Evolutionary conservation across 2,888 invertebrate species (phyloP).

Genomic region (Anagyrus pseudococci): DNA sequence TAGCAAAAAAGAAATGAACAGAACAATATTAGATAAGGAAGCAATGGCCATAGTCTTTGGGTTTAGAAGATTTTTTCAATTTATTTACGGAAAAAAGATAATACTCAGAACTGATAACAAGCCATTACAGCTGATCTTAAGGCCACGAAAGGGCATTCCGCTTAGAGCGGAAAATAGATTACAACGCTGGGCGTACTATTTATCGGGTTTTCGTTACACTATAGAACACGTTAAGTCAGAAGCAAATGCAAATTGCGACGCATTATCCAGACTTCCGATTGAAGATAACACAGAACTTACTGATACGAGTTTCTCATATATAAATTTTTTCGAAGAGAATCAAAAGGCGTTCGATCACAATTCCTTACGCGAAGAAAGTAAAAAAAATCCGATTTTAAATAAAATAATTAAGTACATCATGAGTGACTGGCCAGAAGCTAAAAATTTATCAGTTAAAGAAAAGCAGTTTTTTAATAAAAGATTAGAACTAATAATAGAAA

Average conservation of each 20-base stretch:
- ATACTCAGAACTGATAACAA: constrained; percentile 52
- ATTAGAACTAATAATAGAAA: constrained; percentile 32
- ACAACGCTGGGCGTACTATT: constrained; percentile 44
- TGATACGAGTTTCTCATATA: constrained; percentile 8
- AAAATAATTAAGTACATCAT: neutral
- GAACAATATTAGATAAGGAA: no score
- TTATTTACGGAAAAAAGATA: constrained; percentile 38
- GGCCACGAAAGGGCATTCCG: constrained; percentile 38
- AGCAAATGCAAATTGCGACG: constrained; percentile 26
- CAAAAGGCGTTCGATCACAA: constrained; percentile 11
- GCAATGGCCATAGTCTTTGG: no score
- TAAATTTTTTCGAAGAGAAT: constrained; percentile 31
- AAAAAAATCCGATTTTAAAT: neutral
- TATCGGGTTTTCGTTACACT: constrained; percentile 23
- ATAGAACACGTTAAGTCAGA: constrained; percentile 25
- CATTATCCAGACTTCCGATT: constrained; percentile 26
- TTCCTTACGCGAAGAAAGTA: constrained; percentile 19
- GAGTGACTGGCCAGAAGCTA: neutral
- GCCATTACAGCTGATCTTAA: constrained; percentile 50
- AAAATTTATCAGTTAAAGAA: neutral
- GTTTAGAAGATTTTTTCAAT: constrained; percentile 26
- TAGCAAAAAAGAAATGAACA: no score
- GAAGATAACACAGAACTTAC: constrained; percentile 7
- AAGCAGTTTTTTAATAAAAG: constrained; percentile 7
- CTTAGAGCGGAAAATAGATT: constrained; percentile 44